Conservation (phyloP, 2,797 vertebrate genomes). For the Dipus sagitta region DNA sequence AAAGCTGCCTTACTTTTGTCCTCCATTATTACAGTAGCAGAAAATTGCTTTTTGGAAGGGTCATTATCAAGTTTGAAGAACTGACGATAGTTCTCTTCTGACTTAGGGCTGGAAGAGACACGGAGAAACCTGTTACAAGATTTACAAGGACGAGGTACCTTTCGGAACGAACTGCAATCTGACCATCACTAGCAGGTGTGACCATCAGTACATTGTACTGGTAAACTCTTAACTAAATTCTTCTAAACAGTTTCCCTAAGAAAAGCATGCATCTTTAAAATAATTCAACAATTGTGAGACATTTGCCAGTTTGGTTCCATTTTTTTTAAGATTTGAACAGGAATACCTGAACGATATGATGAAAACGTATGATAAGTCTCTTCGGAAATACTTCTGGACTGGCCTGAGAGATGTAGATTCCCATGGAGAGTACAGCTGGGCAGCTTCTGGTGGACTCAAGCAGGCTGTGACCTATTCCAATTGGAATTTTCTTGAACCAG, state of each 20-base stretch:
- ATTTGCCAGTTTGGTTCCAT: conserved; percentile 52
- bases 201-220: not conserved
- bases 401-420: conserved; percentile 92
- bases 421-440: conserved; percentile 94
- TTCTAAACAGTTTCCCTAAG: conserved; percentile 31
- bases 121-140: conserved; percentile 93
- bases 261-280: not conserved
- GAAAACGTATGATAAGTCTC: conserved; percentile 86
- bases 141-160: conserved; percentile 88
- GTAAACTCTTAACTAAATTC: conserved; percentile 15
- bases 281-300: conserved; percentile 14
- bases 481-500: conserved; percentile 93
- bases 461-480: conserved; percentile 90
- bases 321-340: conserved; percentile 95
- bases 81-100: conserved; percentile 55
- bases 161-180: conserved; percentile 94
- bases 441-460: conserved; percentile 82
- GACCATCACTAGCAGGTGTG: conserved; percentile 93
- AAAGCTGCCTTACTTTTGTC: too few species aligned
- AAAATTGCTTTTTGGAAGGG: not conserved
- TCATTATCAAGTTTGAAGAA: not conserved
- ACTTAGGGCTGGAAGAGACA: conserved; percentile 94
- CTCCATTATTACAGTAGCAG: not conserved
- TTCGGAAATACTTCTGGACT: conserved; percentile 93
- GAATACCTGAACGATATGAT: conserved; percentile 95